These are phyloP conservation scores for Lepeophtheirus nordmannii DNA, from an alignment of 2,888 invertebrate genomes.

Conservation along the genomic window DNA sequence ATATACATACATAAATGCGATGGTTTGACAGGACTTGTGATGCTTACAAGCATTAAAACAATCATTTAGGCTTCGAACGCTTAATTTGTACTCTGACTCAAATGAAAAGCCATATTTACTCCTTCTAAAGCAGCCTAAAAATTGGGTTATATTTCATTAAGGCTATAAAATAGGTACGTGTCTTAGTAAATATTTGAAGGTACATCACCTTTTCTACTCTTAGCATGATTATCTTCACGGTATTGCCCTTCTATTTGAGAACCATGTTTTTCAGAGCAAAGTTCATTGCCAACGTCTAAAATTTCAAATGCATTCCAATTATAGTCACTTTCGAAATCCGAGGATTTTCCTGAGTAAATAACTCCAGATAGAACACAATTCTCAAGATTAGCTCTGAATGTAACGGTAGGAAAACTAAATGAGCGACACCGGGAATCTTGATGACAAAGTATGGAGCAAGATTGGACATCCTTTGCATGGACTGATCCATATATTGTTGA, in stretches of 20 bases:
- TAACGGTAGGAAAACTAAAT: neutral
- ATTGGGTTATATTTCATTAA: neutral
- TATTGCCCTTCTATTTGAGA: neutral
- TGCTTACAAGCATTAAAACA: neutral
- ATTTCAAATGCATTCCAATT: neutral
- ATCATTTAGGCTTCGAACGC: neutral
- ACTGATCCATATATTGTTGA: neutral
- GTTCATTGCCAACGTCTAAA: neutral
- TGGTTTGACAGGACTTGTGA: neutral
- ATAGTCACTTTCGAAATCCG: neutral
- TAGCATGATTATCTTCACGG: neutral
- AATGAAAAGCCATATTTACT: neutral
- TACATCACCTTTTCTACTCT: neutral
- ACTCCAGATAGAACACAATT: neutral
- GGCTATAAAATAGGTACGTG: neutral
- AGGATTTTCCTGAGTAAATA: neutral
- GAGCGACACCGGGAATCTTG: neutral
- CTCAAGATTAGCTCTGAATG: neutral
- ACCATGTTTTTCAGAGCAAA: neutral
- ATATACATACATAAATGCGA: neutral
- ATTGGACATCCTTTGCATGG: neutral
- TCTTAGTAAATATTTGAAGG: neutral
- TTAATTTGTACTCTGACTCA: neutral
- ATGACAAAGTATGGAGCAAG: neutral
- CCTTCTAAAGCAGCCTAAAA: neutral